These are phyloP conservation scores for Zoanthus solanderi DNA, from an alignment of 92 coral and sea anemone species.

Conservation along the genomic window DNA sequence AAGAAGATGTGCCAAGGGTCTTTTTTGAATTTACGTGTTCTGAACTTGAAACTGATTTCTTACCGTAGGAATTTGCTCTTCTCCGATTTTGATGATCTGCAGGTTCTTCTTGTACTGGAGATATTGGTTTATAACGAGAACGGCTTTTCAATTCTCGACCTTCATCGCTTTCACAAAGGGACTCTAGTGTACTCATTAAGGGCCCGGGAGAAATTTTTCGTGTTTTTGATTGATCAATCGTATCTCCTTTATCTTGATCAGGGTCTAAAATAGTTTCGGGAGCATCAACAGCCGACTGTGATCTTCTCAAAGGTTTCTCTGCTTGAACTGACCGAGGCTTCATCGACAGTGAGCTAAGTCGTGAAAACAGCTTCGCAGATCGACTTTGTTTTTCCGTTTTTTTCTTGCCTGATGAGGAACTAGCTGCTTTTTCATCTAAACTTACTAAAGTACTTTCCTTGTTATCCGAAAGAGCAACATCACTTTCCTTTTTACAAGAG, in stretches of 20 bases:
- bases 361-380: slow-evolving; percentile 33
- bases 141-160: background rate
- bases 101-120: background rate
- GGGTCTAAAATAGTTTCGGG: background rate
- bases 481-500: slow-evolving; percentile 7
- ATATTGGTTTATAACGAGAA: background rate
- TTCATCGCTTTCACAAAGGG: slow-evolving; percentile 17
- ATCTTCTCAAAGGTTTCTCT: slow-evolving; percentile 34
- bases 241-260: slow-evolving; percentile 3
- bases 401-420: slow-evolving; percentile 23
- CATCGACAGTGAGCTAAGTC: slow-evolving; percentile 21
- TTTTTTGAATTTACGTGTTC: slow-evolving; percentile 17
- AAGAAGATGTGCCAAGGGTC: slow-evolving; percentile 1
- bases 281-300: background rate
- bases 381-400: slow-evolving; percentile 37
- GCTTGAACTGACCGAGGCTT: slow-evolving; percentile 18
- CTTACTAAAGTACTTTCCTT: slow-evolving; percentile 6
- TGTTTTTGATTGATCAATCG: background rate
- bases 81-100: background rate
- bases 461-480: background rate
- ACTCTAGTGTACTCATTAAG: background rate
- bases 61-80: slow-evolving; percentile 12
- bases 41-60: slow-evolving; percentile 1
- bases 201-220: slow-evolving; percentile 3
- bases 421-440: slow-evolving; percentile 6